A percentile compares a stretch with the other conserved stretches of the same genome.
phyloP scores from a whole-genome alignment of 2,888 invertebrate species.

The Macrosoma leucophasiata region DNA sequence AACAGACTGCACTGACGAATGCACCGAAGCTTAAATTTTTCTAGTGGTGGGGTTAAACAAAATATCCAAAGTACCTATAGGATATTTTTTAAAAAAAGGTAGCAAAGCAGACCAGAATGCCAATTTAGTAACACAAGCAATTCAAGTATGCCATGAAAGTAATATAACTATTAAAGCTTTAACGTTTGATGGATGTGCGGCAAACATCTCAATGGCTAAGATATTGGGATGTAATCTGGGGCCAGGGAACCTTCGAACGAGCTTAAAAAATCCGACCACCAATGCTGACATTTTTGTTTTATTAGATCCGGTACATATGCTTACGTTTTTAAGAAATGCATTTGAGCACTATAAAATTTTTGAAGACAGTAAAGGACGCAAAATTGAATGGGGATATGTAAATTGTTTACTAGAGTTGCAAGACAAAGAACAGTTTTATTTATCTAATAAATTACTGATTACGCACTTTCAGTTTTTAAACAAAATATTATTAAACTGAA shows the following conservation, averaged over 20 bases:
- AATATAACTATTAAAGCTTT: slow-evolving; percentile 24
- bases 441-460: too few species aligned
- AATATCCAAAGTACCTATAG: slow-evolving; percentile 36
- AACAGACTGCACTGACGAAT: slow-evolving; percentile 6
- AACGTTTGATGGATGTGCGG: slow-evolving; percentile 27
- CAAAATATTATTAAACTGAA: too few species aligned
- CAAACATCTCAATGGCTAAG: slow-evolving; percentile 25
- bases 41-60: slow-evolving; percentile 31
- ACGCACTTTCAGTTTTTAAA: too few species aligned
- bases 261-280: slow-evolving; percentile 19
- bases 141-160: slow-evolving; percentile 26
- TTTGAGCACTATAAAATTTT: slow-evolving; percentile 24
- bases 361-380: too few species aligned
- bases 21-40: slow-evolving; percentile 30
- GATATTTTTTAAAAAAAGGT: slow-evolving; percentile 33
- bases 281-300: slow-evolving; percentile 22
- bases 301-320: slow-evolving; percentile 26
- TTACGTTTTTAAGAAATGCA: slow-evolving; percentile 25
- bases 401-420: too few species aligned
- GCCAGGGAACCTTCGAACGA: too few species aligned
- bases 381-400: too few species aligned
- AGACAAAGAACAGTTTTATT: too few species aligned
- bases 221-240: slow-evolving; percentile 24
- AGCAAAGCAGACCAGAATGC: slow-evolving; percentile 27
- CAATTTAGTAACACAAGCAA: slow-evolving; percentile 25